A percentile compares a stretch with the other conserved stretches of the same genome.
Conservation (phyloP, 2,888 invertebrate species). For the Thyatira batis region DNA sequence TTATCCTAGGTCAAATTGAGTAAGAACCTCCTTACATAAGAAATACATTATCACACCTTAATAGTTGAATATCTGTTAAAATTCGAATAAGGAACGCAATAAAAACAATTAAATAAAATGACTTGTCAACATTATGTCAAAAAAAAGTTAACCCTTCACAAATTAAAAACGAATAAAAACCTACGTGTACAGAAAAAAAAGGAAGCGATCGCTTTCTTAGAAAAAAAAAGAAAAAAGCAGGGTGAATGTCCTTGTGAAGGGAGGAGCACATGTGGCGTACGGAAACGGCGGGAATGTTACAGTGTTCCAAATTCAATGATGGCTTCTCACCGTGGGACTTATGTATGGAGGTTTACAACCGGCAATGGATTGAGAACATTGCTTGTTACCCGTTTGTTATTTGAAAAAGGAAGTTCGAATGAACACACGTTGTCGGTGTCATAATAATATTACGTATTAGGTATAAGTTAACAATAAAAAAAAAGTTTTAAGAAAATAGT, state of each 20-base stretch:
- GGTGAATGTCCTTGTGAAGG: constrained; percentile 70
- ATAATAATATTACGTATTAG: constrained; percentile 34
- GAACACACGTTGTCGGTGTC: constrained; percentile 34
- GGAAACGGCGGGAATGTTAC: constrained; percentile 23
- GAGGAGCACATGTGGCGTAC: constrained; percentile 40
- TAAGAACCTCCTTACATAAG: no score
- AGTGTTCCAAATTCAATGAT: constrained; percentile 37
- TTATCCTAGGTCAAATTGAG: no score
- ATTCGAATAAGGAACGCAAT: constrained; percentile 12
- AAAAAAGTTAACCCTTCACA: constrained; percentile 56
- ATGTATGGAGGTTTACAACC: neutral
- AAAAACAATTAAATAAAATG: constrained; percentile 66
- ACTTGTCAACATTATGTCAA: constrained; percentile 64
- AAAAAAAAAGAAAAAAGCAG: constrained; percentile 51
- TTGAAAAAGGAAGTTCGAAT: constrained; percentile 39
- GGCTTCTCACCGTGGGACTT: constrained; percentile 16
- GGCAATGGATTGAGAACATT: neutral
- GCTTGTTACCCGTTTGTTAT: neutral
- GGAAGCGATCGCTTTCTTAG: constrained; percentile 60
- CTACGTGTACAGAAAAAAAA: constrained; percentile 38
- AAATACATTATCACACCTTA: neutral
- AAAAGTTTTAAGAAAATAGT: constrained; percentile 11
- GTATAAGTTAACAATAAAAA: neutral
- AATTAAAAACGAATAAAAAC: constrained; percentile 70
- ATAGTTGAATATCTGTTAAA: neutral